phyloP scores from a whole-genome alignment of 1,140 invertebrate species.

The Choristoneura fumiferana region DNA sequence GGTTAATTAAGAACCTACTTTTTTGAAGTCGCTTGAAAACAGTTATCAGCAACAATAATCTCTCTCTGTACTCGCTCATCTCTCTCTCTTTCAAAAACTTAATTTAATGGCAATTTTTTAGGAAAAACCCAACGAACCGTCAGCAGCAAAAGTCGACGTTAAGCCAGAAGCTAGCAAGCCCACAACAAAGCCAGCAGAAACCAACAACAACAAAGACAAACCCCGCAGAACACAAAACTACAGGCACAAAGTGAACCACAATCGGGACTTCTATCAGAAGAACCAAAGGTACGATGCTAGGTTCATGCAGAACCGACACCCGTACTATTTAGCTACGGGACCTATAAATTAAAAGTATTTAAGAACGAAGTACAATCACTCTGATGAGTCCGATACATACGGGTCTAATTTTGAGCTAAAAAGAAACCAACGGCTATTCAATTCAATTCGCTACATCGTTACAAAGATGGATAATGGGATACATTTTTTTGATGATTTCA shows the following conservation, averaged over 20 bases:
- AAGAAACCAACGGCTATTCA: no score
- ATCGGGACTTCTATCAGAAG: slow-evolving; percentile 57
- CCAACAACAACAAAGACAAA: slow-evolving; percentile 42
- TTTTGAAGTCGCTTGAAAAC: no score
- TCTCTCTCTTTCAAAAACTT: no score
- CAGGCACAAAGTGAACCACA: slow-evolving; percentile 49
- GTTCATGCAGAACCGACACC: slow-evolving; percentile 60
- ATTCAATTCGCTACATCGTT: no score
- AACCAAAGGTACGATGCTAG: slow-evolving; percentile 65
- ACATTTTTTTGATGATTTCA: no score
- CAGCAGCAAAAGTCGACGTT: slow-evolving; percentile 27
- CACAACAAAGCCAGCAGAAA: slow-evolving; percentile 38
- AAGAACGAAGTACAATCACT: no score
- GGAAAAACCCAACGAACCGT: slow-evolving; percentile 43
- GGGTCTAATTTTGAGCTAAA: no score
- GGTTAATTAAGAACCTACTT: no score
- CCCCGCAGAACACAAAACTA: slow-evolving; percentile 55
- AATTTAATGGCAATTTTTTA: slow-evolving; percentile 21
- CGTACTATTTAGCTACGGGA: slow-evolving; percentile 65
- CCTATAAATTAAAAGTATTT: slow-evolving; percentile 63
- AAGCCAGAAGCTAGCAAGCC: slow-evolving; percentile 32
- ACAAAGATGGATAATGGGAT: no score
- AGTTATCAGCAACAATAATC: no score
- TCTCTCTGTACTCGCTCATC: no score
- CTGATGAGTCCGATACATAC: background rate